These are phyloP conservation scores for Lordiphosa stackelbergi DNA, from an alignment of 1,140 invertebrate genomes.

Conservation along the genomic window DNA sequence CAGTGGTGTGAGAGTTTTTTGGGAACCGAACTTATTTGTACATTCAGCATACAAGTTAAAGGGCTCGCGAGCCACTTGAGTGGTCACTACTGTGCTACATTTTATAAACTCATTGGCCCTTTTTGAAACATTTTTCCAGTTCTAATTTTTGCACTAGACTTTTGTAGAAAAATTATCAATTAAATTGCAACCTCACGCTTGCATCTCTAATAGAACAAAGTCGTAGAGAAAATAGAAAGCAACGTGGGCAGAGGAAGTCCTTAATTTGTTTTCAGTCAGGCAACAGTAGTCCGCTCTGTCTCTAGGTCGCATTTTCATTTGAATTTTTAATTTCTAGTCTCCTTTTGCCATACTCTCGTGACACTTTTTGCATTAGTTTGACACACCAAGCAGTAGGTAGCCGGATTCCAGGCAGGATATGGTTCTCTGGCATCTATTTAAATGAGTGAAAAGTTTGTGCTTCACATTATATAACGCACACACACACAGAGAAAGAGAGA, in stretches of 20 bases:
- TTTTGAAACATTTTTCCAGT: background rate
- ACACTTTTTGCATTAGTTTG: conserved; percentile 68
- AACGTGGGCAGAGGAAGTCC: conserved; percentile 43
- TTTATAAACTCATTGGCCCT: no score
- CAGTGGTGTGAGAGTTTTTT: no score
- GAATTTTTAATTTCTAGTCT: conserved; percentile 62
- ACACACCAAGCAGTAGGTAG: conserved; percentile 32
- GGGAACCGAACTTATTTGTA: no score
- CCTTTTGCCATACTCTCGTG: conserved; percentile 31
- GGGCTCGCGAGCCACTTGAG: no score
- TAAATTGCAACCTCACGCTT: conserved; percentile 1
- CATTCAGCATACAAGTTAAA: no score
- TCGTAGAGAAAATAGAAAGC: conserved; percentile 1
- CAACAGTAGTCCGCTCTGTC: background rate
- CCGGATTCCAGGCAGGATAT: conserved; percentile 37
- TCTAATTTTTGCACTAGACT: no score
- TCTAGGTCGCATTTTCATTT: conserved; percentile 59
- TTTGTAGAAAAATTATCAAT: background rate
- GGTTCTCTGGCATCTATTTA: conserved; percentile 65
- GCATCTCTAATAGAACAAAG: conserved; percentile 3
- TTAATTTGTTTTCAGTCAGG: conserved; percentile 54
- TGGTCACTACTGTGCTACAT: no score
- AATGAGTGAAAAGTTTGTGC: conserved; percentile 64
- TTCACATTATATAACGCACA: conserved; percentile 47
- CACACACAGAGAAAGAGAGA: conserved; percentile 12